These are phyloP conservation scores for Ia io DNA, from an alignment of 2,113 vertebrate genomes.

Conservation along the genomic window DNA sequence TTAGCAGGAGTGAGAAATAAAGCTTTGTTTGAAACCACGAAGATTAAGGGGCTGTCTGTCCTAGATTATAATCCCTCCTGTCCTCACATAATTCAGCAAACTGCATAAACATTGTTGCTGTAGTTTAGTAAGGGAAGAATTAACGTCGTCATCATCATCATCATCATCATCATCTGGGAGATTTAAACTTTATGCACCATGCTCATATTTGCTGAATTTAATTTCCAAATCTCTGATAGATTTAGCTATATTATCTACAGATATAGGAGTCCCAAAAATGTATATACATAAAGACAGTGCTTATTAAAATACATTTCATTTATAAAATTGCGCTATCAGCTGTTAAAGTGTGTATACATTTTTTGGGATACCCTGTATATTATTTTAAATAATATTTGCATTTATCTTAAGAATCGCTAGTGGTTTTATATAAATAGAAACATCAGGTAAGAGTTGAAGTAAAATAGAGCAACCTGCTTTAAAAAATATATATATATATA, in stretches of 20 bases:
- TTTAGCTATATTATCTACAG: neutral
- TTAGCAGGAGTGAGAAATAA: neutral
- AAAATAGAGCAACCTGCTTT: neutral
- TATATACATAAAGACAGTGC: too few species aligned
- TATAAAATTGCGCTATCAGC: too few species aligned
- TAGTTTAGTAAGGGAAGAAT: neutral
- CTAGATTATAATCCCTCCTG: neutral
- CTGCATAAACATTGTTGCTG: neutral
- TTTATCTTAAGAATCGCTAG: neutral
- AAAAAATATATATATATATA: neutral
- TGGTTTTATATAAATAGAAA: slow-evolving; percentile 13
- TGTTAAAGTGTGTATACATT: too few species aligned
- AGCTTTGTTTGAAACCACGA: neutral
- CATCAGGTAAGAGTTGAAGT: neutral
- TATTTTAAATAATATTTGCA: neutral
- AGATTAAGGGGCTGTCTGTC: neutral
- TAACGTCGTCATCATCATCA: neutral
- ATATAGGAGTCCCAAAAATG: too few species aligned
- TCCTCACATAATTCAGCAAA: neutral
- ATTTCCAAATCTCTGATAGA: neutral
- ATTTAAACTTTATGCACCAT: neutral
- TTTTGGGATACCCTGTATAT: neutral
- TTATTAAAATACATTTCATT: too few species aligned
- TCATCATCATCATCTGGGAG: neutral
- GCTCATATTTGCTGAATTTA: neutral